Evolutionary conservation across 2,888 invertebrate genomes (phyloP), one percentile per base, ranked within the genome.

Genomic region (Sarcophaga caerulescens): DNA sequence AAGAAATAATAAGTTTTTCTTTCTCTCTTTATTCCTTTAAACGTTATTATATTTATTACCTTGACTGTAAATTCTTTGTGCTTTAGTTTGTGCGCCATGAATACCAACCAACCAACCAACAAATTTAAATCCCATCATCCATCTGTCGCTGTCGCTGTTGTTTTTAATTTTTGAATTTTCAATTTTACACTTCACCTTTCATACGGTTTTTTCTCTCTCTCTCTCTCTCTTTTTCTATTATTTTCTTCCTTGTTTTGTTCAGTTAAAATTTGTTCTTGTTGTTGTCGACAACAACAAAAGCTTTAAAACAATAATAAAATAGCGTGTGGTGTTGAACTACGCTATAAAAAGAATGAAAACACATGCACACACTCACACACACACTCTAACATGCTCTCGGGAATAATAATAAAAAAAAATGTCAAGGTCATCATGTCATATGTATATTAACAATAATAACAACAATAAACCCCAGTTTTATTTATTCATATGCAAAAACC

Each of bases 401-500:
- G 35, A 35, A 35, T 35, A 35, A 35, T 19, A 69, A 63, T 1
- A 35, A 65, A 63, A 21, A 62, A 77, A 85, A 85, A 85, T 85
- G 85, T 85, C 85, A 85, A 85, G 85, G 85, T 83, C 85, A 80
- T 76, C 57, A 68, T 85, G 80, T 85, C 80, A 85, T 66, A 80
- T 73, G 83, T 78, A 71, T 60, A 44, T 52, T 52, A 52, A 52
- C 52, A 52, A 52, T 52, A 52, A 52, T 52, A 52, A 52, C 52
- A 52, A 52, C 52, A 52, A 52, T 52, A 52, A 52, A 17, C 52
- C 14, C 14, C 14, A 3, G 52, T 52, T 62, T 62, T 52, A 52
- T 52, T 52, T 52, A 52, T 52, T 52, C 52, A 52, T 52, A 52
- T 52, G 17, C 17, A 52, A 52, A 47, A 17, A 52, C 12, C 17